phyloP scores from a whole-genome alignment of 2,888 invertebrate genomes.

The Willowsia nigromaculata region DNA sequence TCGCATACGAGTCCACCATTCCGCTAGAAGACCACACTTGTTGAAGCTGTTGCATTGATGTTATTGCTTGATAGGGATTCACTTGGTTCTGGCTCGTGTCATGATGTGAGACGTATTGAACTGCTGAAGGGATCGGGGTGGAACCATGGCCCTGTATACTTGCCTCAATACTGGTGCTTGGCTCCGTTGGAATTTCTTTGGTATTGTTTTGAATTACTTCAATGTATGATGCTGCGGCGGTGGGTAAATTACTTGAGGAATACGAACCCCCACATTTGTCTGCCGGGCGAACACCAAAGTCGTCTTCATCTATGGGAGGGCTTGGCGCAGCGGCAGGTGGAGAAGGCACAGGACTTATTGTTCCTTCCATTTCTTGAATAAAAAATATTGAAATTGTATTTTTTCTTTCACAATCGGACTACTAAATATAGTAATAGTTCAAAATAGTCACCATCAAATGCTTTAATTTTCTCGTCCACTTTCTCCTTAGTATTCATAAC shows the following conservation, averaged over 20 bases:
- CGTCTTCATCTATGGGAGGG: slow-evolving; percentile 72
- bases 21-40: slow-evolving; percentile 68
- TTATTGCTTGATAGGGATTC: slow-evolving; percentile 39
- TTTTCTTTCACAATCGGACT: not conserved
- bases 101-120: not conserved
- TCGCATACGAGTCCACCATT: slow-evolving; percentile 54
- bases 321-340: slow-evolving; percentile 76
- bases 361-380: slow-evolving; percentile 77
- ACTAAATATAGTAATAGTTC: no score
- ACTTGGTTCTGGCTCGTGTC: not conserved
- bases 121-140: not conserved
- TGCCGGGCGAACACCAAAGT: slow-evolving; percentile 60
- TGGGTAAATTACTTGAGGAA: slow-evolving; percentile 2
- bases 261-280: slow-evolving; percentile 37
- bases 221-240: slow-evolving; percentile 46
- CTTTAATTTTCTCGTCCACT: slow-evolving; percentile 89
- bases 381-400: not conserved
- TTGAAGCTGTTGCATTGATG: slow-evolving; percentile 61
- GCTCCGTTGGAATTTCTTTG: slow-evolving; percentile 62
- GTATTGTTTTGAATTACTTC: slow-evolving; percentile 61
- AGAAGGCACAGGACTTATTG: slow-evolving; percentile 76
- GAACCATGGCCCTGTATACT: not conserved
- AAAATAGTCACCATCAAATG: slow-evolving; percentile 83
- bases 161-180: slow-evolving; percentile 15
- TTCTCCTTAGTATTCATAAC: slow-evolving; percentile 92